A percentile compares a stretch with the other conserved stretches of the same genome.
Evolutionary conservation across 2,797 vertebrate species (phyloP).

Genomic region (Amphiprion clarkii): DNA sequence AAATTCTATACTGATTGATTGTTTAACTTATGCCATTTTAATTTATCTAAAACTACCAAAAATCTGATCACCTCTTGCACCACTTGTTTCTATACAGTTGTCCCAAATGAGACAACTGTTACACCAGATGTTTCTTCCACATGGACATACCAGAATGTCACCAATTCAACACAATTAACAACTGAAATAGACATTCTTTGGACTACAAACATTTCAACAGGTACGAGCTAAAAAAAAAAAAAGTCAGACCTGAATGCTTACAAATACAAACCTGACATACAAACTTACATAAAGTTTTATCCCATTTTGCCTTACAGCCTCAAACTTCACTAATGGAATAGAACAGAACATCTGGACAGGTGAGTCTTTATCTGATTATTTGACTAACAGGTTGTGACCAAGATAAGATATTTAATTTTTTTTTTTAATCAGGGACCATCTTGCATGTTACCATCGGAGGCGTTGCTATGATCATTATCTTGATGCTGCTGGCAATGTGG

Average conservation of each 20-base stretch:
- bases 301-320: constrained; percentile 11
- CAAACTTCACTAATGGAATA: not conserved
- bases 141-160: constrained; percentile 11
- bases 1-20: no score
- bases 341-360: constrained; percentile 6
- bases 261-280: not conserved
- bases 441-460: not conserved
- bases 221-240: constrained; percentile 9
- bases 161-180: constrained; percentile 8
- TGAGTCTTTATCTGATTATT: constrained; percentile 2
- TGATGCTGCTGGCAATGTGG: constrained; percentile 4
- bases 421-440: constrained; percentile 32
- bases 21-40: not conserved
- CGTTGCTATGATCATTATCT: not conserved
- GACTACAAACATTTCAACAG: constrained; percentile 15
- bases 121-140: not conserved
- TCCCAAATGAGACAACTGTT: not conserved
- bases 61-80: not conserved
- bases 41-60: not conserved
- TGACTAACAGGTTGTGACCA: not conserved
- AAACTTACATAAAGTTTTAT: not conserved
- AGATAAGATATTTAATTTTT: not conserved
- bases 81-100: constrained; percentile 3
- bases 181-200: not conserved
- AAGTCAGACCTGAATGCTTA: not conserved